Percentiles rank a stretch among this genome's conserved stretches.
phyloP scores from a whole-genome alignment of 2,113 vertebrate species.

The Chlorocebus sabaeus region DNA sequence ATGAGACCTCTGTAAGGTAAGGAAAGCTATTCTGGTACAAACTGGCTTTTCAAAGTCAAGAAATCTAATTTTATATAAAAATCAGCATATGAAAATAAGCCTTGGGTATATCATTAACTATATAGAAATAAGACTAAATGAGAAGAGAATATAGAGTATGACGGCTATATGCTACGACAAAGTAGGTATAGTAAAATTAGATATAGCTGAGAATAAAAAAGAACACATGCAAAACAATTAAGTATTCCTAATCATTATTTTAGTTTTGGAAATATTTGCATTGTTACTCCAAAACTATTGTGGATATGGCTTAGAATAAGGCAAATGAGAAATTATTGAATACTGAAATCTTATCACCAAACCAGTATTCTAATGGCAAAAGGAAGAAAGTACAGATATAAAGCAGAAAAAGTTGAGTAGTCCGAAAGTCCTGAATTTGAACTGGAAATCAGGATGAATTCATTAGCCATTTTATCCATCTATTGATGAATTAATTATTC shows the following conservation, averaged over 20 bases:
- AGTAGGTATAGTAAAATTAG: neutral
- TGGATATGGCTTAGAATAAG: neutral
- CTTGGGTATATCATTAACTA: neutral
- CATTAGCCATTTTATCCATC: neutral
- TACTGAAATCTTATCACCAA: neutral
- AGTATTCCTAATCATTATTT: neutral
- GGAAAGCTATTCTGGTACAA: neutral
- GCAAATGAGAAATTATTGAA: neutral
- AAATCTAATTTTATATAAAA: neutral
- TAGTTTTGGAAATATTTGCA: neutral
- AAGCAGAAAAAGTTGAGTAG: neutral
- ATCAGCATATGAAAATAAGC: neutral
- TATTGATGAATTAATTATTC: neutral
- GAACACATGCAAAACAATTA: neutral
- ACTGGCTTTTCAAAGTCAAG: neutral
- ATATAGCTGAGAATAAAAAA: neutral
- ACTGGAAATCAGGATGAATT: neutral
- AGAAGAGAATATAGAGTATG: neutral
- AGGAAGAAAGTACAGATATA: neutral
- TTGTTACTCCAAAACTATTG: neutral
- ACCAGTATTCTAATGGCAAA: neutral
- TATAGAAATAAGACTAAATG: neutral
- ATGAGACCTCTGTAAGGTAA: neutral
- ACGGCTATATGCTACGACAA: neutral
- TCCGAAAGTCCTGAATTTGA: neutral